A percentile compares a stretch with the other conserved stretches of the same genome.
Evolutionary conservation across 1,140 invertebrate species (phyloP).

Genomic region (Ceratosolen fusciceps): DNA sequence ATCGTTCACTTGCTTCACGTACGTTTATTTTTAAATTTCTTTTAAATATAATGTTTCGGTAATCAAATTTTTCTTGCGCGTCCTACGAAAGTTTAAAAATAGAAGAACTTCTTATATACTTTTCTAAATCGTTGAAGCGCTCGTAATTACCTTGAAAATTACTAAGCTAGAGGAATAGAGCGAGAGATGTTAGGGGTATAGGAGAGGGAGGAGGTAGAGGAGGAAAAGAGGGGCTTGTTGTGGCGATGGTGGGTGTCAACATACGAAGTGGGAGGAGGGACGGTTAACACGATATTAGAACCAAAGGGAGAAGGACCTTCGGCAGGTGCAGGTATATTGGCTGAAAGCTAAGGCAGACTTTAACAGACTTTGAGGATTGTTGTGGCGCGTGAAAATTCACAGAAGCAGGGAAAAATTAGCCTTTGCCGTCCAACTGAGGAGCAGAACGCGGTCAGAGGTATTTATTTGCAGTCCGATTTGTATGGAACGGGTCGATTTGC

Average conservation of each 20-base stretch:
- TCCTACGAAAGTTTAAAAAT: background rate
- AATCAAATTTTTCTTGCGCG: background rate
- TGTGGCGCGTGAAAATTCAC: conserved; percentile 3
- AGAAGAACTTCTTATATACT: conserved; percentile 11
- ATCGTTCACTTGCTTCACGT: background rate
- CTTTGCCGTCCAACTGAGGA: background rate
- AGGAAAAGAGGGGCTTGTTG: background rate
- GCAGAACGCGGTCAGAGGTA: background rate
- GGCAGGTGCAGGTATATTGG: conserved; percentile 13
- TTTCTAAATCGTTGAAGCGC: conserved; percentile 22
- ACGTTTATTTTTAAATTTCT: background rate
- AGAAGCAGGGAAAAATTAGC: conserved; percentile 10
- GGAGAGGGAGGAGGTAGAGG: background rate
- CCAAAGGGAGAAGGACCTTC: conserved; percentile 2
- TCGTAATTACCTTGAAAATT: conserved; percentile 33
- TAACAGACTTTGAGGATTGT: background rate
- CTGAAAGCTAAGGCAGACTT: background rate
- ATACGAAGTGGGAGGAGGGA: background rate
- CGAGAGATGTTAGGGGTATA: background rate
- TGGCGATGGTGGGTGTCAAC: too few relatives aligned
- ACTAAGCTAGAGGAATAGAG: background rate
- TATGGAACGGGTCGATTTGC: background rate
- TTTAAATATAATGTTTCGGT: background rate
- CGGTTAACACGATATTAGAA: background rate
- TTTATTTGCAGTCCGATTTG: background rate